Evolutionary conservation across 2,797 vertebrate genomes (phyloP).

Genomic region (Mormyrops boulengeri): DNA sequence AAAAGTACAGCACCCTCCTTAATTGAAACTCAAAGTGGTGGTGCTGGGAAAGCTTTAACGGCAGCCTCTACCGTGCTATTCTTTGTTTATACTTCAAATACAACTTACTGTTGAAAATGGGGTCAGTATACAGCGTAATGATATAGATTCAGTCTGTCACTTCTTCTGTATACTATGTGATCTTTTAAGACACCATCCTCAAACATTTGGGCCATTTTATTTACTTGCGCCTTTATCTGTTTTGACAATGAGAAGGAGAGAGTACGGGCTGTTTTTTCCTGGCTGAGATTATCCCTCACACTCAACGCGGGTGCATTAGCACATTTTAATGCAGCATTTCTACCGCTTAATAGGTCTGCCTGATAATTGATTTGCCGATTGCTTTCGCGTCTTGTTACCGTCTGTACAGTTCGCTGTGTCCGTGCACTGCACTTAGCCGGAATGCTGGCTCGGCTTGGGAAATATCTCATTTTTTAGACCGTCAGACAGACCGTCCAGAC

Average conservation of each 20-base stretch:
- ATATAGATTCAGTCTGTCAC: conserved; percentile 40
- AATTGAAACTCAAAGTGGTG: not conserved
- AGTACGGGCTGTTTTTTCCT: not conserved
- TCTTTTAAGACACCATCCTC: not conserved
- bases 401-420: not conserved
- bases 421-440: not conserved
- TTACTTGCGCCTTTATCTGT: not conserved
- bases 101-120: conserved; percentile 37
- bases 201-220: conserved; percentile 4
- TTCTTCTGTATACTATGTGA: not conserved
- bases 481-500: not conserved
- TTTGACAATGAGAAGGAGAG: not conserved
- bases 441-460: not conserved
- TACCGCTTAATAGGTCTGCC: not conserved
- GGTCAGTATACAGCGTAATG: conserved; percentile 61
- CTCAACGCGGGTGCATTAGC: not conserved
- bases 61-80: conserved; percentile 38
- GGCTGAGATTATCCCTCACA: not conserved
- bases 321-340: not conserved
- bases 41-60: conserved; percentile 28
- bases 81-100: conserved; percentile 54
- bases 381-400: conserved; percentile 23
- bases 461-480: not conserved
- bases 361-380: not conserved
- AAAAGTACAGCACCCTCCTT: not conserved